Base-by-base conservation (phyloP, 2,888 invertebrate species). In the Alentia gelatinosa region DNA sequence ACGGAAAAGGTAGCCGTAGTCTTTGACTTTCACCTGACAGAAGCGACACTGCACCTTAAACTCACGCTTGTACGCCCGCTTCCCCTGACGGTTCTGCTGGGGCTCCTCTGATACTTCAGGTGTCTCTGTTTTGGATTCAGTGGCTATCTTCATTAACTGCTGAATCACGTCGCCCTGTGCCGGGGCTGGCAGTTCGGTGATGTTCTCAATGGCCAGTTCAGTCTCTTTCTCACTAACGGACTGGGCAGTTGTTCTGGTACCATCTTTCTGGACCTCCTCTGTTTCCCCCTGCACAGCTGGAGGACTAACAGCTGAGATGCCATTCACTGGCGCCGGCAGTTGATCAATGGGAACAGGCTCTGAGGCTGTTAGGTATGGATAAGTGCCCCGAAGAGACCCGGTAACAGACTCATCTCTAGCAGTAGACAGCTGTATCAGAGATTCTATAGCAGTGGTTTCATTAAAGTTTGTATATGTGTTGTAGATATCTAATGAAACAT, bases 1-100 rank as follows among this genome's bases (percentile, higher is more conserved):
- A 19, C 92, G 90, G 68, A 89, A 92, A 23, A 92, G 89, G 47
- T 92, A 92, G 19, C 88, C 56, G 50, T 92, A 90, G 47, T 92
- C 90, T 40, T 86, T 89, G 9, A 92, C 89, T n/a, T 40, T 91
- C 26, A 50, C 74, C 33, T 74, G 39, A 75, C 92, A 92, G 26
- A 84, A 84, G 84, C 63, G 42, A 68, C 92, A 92, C 56, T 88
- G 75, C 9, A 91, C 86, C 56, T 75, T 89, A 39, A 63, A 75
- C 83, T 91, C 91, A 19, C 91, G 33, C 26, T 75, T 83, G 83
- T 91, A 91, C 0, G 89, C 26, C 26, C 89, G 89, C 56, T 89
- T 91, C 23, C 40, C 50, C 33, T 23, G 86, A 19, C 86, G 86
- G 35, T 15, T 37, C 26, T 68, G 30, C n/a, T 3, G 56, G 4